Evolutionary conservation across 2,113 vertebrate species (phyloP).

Genomic region (Gnathochromis pfefferi): DNA sequence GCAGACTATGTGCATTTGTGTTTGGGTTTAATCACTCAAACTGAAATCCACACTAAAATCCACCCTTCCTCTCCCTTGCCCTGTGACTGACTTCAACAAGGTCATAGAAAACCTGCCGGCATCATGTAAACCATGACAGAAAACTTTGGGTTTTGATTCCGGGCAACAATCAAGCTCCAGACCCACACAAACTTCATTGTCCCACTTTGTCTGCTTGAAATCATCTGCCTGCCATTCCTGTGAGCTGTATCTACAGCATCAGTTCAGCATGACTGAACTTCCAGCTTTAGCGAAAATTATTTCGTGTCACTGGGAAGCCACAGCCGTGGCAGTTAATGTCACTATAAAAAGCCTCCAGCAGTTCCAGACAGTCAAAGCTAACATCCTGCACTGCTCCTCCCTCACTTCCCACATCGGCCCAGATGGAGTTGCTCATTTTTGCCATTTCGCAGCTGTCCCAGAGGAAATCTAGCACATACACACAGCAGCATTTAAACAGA

Average conservation of each 20-base stretch:
- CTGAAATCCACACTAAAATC: not conserved
- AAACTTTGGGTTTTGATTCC: not conserved
- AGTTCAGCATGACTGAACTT: conserved; percentile 1
- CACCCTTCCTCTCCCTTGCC: not conserved
- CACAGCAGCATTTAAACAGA: not conserved
- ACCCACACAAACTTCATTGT: not conserved
- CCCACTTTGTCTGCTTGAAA: not conserved
- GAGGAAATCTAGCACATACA: conserved; percentile 2
- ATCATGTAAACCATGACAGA: not conserved
- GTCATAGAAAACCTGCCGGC: not conserved
- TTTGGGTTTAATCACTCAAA: not conserved
- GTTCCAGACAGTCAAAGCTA: conserved; percentile 31
- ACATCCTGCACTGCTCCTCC: conserved; percentile 27
- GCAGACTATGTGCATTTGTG: not conserved
- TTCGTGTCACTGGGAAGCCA: not conserved
- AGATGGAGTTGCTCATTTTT: not conserved
- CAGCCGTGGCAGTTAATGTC: conserved; percentile 12
- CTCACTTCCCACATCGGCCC: not conserved
- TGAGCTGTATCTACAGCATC: not conserved
- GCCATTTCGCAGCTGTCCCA: not conserved
- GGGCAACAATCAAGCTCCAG: not conserved
- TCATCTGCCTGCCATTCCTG: not conserved
- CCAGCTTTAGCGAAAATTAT: not conserved
- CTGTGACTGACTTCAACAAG: conserved; percentile 7
- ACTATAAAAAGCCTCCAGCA: conserved; percentile 41